Base-by-base conservation (phyloP, 2,888 invertebrate species). In the Machimus atricapillus region DNA sequence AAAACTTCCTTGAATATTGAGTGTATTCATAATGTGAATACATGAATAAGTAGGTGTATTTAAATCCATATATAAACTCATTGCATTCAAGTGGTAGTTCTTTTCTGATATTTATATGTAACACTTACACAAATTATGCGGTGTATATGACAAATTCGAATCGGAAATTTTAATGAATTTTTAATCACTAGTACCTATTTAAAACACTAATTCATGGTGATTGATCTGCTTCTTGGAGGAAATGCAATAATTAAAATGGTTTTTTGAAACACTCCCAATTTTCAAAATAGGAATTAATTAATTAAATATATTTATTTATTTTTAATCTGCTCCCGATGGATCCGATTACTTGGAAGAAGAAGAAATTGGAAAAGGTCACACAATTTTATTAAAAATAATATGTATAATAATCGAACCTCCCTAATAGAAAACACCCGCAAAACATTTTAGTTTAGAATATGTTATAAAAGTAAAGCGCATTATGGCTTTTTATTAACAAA, bases 31-130 rank as follows among this genome's bases (percentile, higher is more conserved):
- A 46, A 79, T 14, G 46, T 79, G 52, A 79, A 78, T 78, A 43
- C 19, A 74, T 34, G 12, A 79, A 34, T 34, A 34, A 14, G 52
- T 79, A 79, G 52, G 19, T 79, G 31, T 52, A 79, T 23, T 79
- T 52, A 31, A 79, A 23, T 78, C 78, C 78, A 78, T 46, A 78
- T 46, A 19, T 78, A 43, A 79, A 9, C 27, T 52, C 31, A 27
- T 52, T 79, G n/a, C 52, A 79, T 79, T 46, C 46, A 79, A 79
- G 23, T 52, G 31, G 79, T 79, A 79, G 79, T 79, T 46, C 7
- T 79, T 79, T 79, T 79, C 46, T 27, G 52, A 27, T 79, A 31
- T 52, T 79, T 79, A 27, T 52, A 79, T 52, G 52, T 79, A 52
- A 52, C 79, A 79, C 79, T 79, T 79, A 79, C 43, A 52, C 31